phyloP scores from a whole-genome alignment of 1,140 invertebrate genomes.

The Zaprionus ornatus region DNA sequence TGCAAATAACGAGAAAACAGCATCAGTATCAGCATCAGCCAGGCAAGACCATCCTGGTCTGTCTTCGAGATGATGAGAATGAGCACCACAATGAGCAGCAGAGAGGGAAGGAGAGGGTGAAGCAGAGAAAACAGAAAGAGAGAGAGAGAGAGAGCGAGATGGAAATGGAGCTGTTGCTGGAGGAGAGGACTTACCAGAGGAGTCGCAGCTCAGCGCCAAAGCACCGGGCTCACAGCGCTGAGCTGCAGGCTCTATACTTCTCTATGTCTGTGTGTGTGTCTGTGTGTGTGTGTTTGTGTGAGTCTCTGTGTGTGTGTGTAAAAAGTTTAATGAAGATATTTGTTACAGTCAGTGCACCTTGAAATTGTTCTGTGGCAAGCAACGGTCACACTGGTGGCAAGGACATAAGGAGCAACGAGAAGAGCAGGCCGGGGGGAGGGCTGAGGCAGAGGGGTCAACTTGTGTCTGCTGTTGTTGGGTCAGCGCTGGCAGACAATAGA shows the following conservation, averaged over 20 bases:
- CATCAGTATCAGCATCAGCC: conserved; percentile 23
- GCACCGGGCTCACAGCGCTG: conserved; percentile 5
- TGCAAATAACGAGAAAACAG: conserved; percentile 67
- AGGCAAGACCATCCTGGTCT: conserved; percentile 38
- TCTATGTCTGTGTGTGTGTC: not conserved
- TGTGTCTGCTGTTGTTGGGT: not conserved
- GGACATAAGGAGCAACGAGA: not conserved
- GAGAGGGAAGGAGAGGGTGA: not conserved
- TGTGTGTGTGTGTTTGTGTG: conserved; percentile 2
- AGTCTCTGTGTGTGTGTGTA: conserved; percentile 22
- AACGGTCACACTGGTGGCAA: conserved; percentile 34
- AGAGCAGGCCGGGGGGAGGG: not conserved
- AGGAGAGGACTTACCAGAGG: not conserved
- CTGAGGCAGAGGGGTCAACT: no score
- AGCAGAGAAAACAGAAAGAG: not conserved
- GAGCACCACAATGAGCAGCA: not conserved
- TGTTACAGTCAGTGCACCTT: conserved; percentile 79
- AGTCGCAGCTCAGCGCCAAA: conserved; percentile 17
- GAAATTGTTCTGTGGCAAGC: conserved; percentile 71
- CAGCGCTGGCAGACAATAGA: conserved; percentile 1
- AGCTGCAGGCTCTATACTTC: not conserved
- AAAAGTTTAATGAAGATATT: conserved; percentile 76
- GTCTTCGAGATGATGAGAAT: conserved; percentile 26
- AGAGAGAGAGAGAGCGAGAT: not conserved
- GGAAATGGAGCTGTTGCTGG: not conserved